Conservation (phyloP, 2,888 invertebrate species). For the Monoplex corrugatus region DNA sequence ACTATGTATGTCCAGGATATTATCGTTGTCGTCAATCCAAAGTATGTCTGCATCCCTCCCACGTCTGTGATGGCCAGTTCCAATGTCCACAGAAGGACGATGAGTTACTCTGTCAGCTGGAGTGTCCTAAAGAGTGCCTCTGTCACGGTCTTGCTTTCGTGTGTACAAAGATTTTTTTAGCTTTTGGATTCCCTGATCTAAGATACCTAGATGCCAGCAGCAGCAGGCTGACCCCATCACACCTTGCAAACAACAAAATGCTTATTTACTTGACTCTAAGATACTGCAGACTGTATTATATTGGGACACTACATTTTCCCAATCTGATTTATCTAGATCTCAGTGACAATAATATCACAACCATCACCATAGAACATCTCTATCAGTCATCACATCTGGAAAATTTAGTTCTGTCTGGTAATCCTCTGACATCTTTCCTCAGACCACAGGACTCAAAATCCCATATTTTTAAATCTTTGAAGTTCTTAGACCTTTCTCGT, state of each 20-base stretch:
- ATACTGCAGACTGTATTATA: not conserved
- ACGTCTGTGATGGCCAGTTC: not conserved
- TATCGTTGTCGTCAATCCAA: not conserved
- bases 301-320: not conserved
- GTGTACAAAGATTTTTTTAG: not conserved
- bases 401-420: not conserved
- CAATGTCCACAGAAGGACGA: slow-evolving; percentile 23
- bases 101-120: not conserved
- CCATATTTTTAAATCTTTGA: no score
- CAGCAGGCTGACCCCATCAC: not conserved
- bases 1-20: not conserved
- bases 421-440: not conserved
- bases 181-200: not conserved
- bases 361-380: not conserved
- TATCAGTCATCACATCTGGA: not conserved
- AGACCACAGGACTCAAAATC: not conserved
- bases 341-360: not conserved
- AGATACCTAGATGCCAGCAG: not conserved
- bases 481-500: not conserved
- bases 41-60: slow-evolving; percentile 1
- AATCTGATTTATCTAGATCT: slow-evolving; percentile 23
- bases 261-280: not conserved
- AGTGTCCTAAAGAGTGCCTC: slow-evolving; percentile 5
- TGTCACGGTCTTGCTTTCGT: slow-evolving; percentile 5
- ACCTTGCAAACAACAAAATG: not conserved